Evolutionary conservation across 92 coral and sea anemone genomes (phyloP).

Genomic region (Desmophyllum pertusum): DNA sequence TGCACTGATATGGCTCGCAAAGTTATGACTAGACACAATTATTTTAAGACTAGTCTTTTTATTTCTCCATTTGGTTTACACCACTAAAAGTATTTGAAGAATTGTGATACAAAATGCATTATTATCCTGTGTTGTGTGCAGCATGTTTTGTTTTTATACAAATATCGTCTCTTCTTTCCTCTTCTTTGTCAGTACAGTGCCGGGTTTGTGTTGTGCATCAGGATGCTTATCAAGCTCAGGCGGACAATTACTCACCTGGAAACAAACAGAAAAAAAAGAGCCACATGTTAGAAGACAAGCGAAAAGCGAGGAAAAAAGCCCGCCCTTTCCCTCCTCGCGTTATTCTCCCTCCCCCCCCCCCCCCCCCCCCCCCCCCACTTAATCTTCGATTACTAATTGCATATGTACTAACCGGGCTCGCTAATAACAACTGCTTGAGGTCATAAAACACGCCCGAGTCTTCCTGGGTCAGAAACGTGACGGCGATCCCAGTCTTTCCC

Average conservation of each 20-base stretch:
- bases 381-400: neutral
- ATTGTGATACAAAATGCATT: neutral
- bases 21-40: neutral
- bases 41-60: neutral
- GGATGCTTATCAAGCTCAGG: conserved; percentile 94
- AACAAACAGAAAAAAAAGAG: conserved; percentile 5
- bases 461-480: conserved; percentile 85
- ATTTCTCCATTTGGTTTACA: neutral
- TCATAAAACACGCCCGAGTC: conserved; percentile 95
- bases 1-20: neutral
- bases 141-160: conserved; percentile 49
- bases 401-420: conserved; percentile 82
- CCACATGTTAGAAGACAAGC: too few species aligned
- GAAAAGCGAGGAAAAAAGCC: neutral
- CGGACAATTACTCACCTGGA: conserved; percentile 91
- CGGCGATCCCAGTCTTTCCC: conserved; percentile 93
- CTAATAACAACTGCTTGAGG: conserved; percentile 82
- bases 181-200: conserved; percentile 95
- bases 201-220: conserved; percentile 98
- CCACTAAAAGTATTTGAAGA: neutral
- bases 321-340: neutral
- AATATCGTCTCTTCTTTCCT: conserved; percentile 98
- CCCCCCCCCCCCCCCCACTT: too few species aligned
- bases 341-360: neutral
- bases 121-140: neutral